These are phyloP conservation scores for Gallinago jamesoni DNA, from an alignment of 2,113 vertebrate genomes.

Conservation along the genomic window DNA sequence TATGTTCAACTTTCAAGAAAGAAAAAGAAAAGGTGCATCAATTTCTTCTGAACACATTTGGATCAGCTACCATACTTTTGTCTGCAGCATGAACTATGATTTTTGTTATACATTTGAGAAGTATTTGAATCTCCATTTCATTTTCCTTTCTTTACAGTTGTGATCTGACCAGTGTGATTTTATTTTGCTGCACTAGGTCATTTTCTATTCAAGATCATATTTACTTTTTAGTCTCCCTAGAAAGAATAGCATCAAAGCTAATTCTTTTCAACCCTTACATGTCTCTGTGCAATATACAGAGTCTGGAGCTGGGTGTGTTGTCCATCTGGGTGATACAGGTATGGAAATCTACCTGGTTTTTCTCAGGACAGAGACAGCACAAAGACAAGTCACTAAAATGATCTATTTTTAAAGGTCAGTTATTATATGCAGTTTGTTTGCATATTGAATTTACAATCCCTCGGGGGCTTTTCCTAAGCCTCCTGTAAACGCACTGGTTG, in stretches of 20 bases:
- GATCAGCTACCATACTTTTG: conserved; percentile 36
- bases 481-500: not conserved
- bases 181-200: conserved; percentile 51
- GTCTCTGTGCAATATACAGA: not conserved
- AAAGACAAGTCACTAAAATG: not conserved
- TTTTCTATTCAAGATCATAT: not conserved
- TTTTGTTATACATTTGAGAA: conserved; percentile 36
- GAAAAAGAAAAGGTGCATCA: conserved; percentile 50
- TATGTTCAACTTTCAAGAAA: conserved; percentile 24
- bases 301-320: not conserved
- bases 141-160: conserved; percentile 12
- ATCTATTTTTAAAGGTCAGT: not conserved
- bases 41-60: conserved; percentile 26
- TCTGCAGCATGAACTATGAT: conserved; percentile 48
- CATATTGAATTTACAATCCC: not conserved
- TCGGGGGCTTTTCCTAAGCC: not conserved
- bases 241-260: not conserved
- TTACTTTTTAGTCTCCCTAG: not conserved
- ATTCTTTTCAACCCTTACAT: not conserved
- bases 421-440: not conserved
- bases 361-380: not conserved
- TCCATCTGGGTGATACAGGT: not conserved
- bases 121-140: conserved; percentile 37
- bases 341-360: not conserved
- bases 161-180: conserved; percentile 37